Conservation (phyloP, 2,888 invertebrate species). For the Brachypalpus laphriformis region DNA sequence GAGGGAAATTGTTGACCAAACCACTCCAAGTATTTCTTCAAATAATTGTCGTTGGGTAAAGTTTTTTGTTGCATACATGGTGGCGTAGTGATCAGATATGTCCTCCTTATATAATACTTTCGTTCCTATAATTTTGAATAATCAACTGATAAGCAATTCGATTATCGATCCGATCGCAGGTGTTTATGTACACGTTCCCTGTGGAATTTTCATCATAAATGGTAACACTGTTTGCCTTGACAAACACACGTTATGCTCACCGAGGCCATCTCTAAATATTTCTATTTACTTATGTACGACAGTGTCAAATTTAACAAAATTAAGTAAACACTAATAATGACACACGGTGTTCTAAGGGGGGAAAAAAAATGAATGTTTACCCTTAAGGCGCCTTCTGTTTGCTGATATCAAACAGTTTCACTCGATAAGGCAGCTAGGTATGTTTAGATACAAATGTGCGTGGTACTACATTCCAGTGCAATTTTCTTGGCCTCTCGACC, state of each 20-base stretch:
- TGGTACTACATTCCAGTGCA: neutral
- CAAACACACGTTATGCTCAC: constrained; percentile 27
- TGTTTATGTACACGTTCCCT: too few relatives aligned
- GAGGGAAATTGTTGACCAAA: too few relatives aligned
- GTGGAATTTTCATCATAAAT: too few relatives aligned
- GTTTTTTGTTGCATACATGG: too few relatives aligned
- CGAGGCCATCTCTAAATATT: constrained; percentile 18
- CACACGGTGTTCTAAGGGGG: too few relatives aligned
- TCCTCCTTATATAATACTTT: too few relatives aligned
- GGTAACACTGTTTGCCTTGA: constrained; percentile 29
- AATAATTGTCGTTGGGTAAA: too few relatives aligned
- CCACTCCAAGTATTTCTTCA: too few relatives aligned
- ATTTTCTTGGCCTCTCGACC: constrained; percentile 19
- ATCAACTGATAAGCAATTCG: too few relatives aligned
- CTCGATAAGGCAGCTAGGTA: neutral
- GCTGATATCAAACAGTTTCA: neutral
- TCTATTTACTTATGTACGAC: constrained; percentile 23
- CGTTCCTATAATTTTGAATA: too few relatives aligned
- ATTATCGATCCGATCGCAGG: too few relatives aligned
- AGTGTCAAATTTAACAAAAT: neutral
- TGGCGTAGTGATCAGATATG: too few relatives aligned
- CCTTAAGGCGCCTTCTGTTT: constrained; percentile 41
- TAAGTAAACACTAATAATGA: constrained; percentile 1
- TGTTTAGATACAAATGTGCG: neutral
- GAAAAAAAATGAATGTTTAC: constrained; percentile 14